Conservation (phyloP, 2,113 vertebrate species). For the Pelodiscus sinensis region DNA sequence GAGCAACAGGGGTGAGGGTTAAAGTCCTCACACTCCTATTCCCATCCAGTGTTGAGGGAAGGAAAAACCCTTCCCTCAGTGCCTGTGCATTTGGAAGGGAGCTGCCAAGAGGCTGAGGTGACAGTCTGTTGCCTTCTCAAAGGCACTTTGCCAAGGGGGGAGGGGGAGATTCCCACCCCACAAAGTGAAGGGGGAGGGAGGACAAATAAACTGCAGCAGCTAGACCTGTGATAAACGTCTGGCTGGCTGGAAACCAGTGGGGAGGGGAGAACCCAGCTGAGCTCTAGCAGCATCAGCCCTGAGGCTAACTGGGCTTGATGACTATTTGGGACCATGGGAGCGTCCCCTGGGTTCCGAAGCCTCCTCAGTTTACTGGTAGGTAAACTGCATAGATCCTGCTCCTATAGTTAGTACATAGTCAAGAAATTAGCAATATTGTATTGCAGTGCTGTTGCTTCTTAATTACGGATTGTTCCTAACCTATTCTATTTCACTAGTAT, state of each 20-base stretch:
- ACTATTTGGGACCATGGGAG: constrained; percentile 52
- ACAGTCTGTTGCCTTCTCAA: not conserved
- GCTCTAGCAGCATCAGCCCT: constrained; percentile 21
- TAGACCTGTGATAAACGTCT: constrained; percentile 29
- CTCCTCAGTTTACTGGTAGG: constrained; percentile 62
- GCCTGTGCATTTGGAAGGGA: rapidly evolving
- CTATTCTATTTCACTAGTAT: not conserved
- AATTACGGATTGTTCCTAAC: not conserved
- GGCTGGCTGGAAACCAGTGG: constrained; percentile 25
- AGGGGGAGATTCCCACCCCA: not conserved
- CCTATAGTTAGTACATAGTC: rapidly evolving
- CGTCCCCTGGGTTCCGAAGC: constrained; percentile 45
- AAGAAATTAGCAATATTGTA: not conserved
- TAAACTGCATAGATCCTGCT: constrained; percentile 5
- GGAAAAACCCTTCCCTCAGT: not conserved
- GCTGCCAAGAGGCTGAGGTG: not conserved
- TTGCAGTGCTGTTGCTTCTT: not conserved
- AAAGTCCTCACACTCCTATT: not conserved
- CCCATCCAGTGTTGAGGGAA: not conserved
- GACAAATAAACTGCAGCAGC: constrained; percentile 30
- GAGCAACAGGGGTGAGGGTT: not conserved
- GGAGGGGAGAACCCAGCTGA: not conserved
- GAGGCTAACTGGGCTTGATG: not conserved
- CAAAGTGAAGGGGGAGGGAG: not conserved
- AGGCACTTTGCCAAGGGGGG: not conserved